Percentiles rank a stretch among this genome's conserved stretches.
phyloP scores from a whole-genome alignment of 2,113 vertebrate genomes.

The Lates calcarifer region DNA sequence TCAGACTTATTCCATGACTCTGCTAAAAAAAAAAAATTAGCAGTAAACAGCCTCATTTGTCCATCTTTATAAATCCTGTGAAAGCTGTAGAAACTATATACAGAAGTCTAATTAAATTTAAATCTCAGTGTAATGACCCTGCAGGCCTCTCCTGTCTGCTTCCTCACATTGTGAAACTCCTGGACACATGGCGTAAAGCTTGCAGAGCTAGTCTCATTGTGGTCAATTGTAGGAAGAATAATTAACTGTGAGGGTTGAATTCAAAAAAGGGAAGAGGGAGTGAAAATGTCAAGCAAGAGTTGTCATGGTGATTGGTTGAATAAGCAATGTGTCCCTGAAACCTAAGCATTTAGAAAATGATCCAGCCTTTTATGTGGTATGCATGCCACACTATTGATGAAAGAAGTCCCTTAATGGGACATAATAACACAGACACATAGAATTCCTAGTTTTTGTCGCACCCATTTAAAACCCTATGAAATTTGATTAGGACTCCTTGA shows the following conservation, averaged over 20 bases:
- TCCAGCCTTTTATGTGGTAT: constrained; percentile 58
- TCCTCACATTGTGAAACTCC: constrained; percentile 33
- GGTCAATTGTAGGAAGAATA: constrained; percentile 53
- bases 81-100: constrained; percentile 33
- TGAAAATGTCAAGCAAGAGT: constrained; percentile 80
- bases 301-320: constrained; percentile 86
- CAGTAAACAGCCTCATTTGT: neutral
- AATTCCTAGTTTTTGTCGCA: constrained; percentile 27
- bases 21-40: neutral
- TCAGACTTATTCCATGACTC: constrained; percentile 4
- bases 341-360: constrained; percentile 73
- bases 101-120: constrained; percentile 5
- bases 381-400: constrained; percentile 42
- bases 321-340: constrained; percentile 78
- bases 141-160: constrained; percentile 38
- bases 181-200: constrained; percentile 46
- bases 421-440: constrained; percentile 43
- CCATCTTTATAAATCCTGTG: neutral
- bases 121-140: constrained; percentile 15
- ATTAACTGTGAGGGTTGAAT: constrained; percentile 72
- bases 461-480: constrained; percentile 41
- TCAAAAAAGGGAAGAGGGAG: constrained; percentile 60
- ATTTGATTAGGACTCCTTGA: constrained; percentile 58
- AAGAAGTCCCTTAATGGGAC: constrained; percentile 50
- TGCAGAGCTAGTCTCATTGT: constrained; percentile 56